Base-by-base conservation (phyloP, 2,797 vertebrate species). In the Dromococcyx pavoninus region DNA sequence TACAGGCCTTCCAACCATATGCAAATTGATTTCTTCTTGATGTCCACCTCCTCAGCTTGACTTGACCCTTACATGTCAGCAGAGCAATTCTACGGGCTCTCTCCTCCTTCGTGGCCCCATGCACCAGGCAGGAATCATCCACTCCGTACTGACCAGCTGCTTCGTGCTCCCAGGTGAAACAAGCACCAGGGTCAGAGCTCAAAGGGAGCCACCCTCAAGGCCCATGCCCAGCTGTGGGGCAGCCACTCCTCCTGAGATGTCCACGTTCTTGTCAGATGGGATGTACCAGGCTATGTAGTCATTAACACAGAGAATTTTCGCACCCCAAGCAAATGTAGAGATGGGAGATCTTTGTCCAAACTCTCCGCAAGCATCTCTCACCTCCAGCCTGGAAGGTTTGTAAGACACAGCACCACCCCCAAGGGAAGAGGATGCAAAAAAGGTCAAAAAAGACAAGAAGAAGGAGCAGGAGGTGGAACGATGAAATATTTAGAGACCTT, bases 401-500 rank as follows among this genome's bases (percentile, higher is more conserved):
- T 18, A 44, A 43, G 51, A 39, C 16, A 5, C 1, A 1, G 66
- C 30, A 18, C 5, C 37, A 53, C 37, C n/a, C 43, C 54, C 22
- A 28, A 80, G 39, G 66, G 24, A 53, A 84, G 9, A 53, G 13
- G 19, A 73, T 41, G 19, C 39, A 62, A 61, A 17, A 76, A 64
- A 86, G 48, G 75, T 62, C 74, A 86, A 70, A 78, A 57, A 66
- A 66, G 41, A 70, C 48, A 88, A 39, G 71, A 53, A 51, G 30
- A 3, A 74, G 71, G 28, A 84, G 60, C 35, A 78, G 67, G 32
- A 92, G 54, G 78, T 91, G 37, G 39, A 50, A 66, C 10, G 13
- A 64, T 35, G 39, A 91, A 96, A 82, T 87, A 81, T 60, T 76
- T 50, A 78, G 76, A 88, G 43, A 53, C 37, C 37, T 78, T 75